Percentiles rank a stretch among this genome's conserved stretches.
Conservation (phyloP, 2,888 invertebrate species). For the Horisme vitalbata region DNA sequence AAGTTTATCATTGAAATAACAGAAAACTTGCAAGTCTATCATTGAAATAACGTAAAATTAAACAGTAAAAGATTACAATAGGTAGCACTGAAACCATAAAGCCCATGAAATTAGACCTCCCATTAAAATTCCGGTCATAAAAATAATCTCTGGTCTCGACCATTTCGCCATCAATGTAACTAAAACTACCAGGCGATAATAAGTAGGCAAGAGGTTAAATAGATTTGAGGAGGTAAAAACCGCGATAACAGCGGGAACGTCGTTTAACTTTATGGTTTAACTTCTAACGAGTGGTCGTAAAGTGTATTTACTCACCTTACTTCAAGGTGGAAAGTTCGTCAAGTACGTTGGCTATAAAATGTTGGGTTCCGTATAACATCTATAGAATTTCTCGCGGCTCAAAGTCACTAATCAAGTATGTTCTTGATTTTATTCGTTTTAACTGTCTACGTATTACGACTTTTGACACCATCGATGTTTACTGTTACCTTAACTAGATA, state of each 20-base stretch:
- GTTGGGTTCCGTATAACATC: constrained; percentile 13
- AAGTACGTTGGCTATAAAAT: constrained; percentile 10
- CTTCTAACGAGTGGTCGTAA: constrained; percentile 77
- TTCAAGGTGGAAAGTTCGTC: constrained; percentile 51
- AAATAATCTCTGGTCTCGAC: constrained; percentile 26
- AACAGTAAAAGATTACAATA: neutral
- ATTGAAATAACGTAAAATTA: neutral
- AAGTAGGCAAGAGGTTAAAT: constrained; percentile 61
- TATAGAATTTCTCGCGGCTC: too few relatives aligned
- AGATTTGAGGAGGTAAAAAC: constrained; percentile 66
- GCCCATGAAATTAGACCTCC: constrained; percentile 21
- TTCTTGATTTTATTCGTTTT: too few relatives aligned
- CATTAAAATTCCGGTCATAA: constrained; percentile 27
- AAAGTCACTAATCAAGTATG: too few relatives aligned
- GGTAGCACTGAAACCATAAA: constrained; percentile 1
- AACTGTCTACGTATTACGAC: too few relatives aligned
- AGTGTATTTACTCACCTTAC: constrained; percentile 70
- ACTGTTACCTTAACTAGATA: too few relatives aligned
- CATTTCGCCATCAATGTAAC: constrained; percentile 27
- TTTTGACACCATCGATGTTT: too few relatives aligned
- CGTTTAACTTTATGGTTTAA: constrained; percentile 73
- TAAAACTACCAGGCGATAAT: constrained; percentile 60
- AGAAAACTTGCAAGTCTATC: neutral
- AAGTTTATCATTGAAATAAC: too few relatives aligned
- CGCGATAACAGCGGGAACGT: constrained; percentile 57